Percentiles rank a stretch among this genome's conserved stretches.
These are phyloP conservation scores for Himalopsyche anomala DNA, from an alignment of 2,888 invertebrate genomes.

Conservation along the genomic window DNA sequence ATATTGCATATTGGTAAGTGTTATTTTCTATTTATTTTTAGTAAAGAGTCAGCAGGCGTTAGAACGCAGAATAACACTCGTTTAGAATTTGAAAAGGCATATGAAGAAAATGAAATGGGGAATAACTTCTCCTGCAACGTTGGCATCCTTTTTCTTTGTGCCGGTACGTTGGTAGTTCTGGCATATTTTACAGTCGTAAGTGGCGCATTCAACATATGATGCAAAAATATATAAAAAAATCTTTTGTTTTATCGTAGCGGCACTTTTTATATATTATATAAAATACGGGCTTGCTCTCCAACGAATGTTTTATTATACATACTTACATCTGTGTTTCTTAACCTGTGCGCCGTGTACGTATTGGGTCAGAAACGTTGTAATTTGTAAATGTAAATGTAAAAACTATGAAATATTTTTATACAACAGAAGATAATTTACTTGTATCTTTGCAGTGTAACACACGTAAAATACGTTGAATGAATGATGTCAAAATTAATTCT, in stretches of 20 bases:
- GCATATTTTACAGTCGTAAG: slow-evolving; percentile 46
- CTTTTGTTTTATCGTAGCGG: slow-evolving; percentile 50
- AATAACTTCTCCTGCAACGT: slow-evolving; percentile 15
- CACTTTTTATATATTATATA: slow-evolving; percentile 47
- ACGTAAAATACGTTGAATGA: too few relatives aligned
- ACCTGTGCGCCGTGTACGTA: too few relatives aligned
- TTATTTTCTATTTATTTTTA: too few relatives aligned
- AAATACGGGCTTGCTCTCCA: slow-evolving; percentile 5
- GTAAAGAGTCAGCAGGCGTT: too few relatives aligned
- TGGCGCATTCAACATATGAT: slow-evolving; percentile 53
- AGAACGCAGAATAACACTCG: neutral
- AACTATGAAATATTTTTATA: too few relatives aligned
- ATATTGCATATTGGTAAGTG: too few relatives aligned
- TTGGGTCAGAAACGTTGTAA: too few relatives aligned
- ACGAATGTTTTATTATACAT: neutral
- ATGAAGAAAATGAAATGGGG: slow-evolving; percentile 9
- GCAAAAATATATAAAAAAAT: slow-evolving; percentile 46
- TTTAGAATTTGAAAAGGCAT: neutral
- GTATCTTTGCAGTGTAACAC: too few relatives aligned
- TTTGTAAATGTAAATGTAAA: too few relatives aligned
- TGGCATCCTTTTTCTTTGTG: slow-evolving; percentile 33
- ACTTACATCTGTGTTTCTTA: neutral
- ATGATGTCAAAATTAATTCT: too few relatives aligned
- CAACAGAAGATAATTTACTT: too few relatives aligned
- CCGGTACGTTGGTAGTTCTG: slow-evolving; percentile 27